A percentile compares a stretch with the other conserved stretches of the same genome.
These are phyloP conservation scores for Ferdinandea cuprea DNA, from an alignment of 2,888 invertebrate genomes.

Conservation along the genomic window DNA sequence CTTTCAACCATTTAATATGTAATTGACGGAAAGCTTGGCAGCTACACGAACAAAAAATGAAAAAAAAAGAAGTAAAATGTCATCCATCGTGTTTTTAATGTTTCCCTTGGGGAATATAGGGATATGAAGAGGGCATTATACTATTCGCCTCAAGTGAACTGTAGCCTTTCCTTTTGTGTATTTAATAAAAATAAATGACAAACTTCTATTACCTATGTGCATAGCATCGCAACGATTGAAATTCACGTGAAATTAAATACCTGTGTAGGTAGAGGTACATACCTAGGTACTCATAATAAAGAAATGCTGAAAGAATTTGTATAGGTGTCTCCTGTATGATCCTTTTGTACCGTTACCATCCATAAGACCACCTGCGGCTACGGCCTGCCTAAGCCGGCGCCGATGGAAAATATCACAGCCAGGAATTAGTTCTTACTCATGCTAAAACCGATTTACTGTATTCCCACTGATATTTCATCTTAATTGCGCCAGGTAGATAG, in stretches of 20 bases:
- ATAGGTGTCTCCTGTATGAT: slow-evolving; percentile 33
- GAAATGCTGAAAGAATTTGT: slow-evolving; percentile 31
- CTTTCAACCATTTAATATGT: no score
- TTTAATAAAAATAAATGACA: no score
- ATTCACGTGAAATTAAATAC: slow-evolving; percentile 61
- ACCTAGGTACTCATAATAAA: slow-evolving; percentile 42
- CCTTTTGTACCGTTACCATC: slow-evolving; percentile 61
- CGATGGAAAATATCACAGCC: slow-evolving; percentile 32
- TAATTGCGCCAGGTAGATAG: slow-evolving; percentile 68
- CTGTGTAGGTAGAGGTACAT: no score
- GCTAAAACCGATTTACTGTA: slow-evolving; percentile 43
- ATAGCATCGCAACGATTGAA: slow-evolving; percentile 34
- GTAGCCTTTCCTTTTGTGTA: no score
- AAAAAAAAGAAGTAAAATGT: no score
- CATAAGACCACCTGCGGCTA: slow-evolving; percentile 58
- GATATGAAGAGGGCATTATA: no score
- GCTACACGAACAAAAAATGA: no score
- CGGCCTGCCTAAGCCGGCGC: slow-evolving; percentile 50
- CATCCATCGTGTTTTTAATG: no score
- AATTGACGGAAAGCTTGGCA: no score
- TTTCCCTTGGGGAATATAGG: no score
- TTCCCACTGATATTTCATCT: slow-evolving; percentile 65
- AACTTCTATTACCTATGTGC: no score
- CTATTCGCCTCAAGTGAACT: no score
- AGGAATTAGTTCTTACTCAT: slow-evolving; percentile 50